Base-by-base conservation (phyloP, 1,140 invertebrate genomes). In the Lepidurus apus region DNA sequence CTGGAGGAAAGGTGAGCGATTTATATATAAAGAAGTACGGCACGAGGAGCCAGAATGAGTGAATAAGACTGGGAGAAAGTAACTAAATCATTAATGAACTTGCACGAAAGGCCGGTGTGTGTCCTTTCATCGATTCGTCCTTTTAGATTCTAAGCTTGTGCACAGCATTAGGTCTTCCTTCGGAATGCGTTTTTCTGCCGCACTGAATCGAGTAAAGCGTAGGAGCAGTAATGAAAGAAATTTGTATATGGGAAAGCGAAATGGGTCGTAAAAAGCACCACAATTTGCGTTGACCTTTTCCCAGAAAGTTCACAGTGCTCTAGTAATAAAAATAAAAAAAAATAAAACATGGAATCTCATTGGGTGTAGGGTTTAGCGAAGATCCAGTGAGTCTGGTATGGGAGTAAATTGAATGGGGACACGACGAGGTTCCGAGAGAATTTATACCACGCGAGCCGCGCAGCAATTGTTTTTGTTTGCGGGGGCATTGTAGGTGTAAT, bases 381-480 rank as follows among this genome's bases (percentile, higher is more conserved):
- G 34, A 34, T 34, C 34, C 34, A 34, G 34, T 34, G 34, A 34
- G 34, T 34, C 34, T 34, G 34, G 34, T 34, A 34, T 34, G 34
- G 34, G 2, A 34, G 34, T 34, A 34, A 34, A 34, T 34, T 34
- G 34, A 34, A 34, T 34, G 34, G 34, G 34, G 0, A 34, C 34
- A 34, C 34, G 34, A 34, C 34, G 34, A 34, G 34, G 34, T 34
- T 34, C 24, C 2, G 26, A 75, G 74, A 34, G 24, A 24, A 73
- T n/a, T n/a, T n/a, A n/a, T n/a, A 73, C 65, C 65, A 3, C 4
- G n/a, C 65, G n/a, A n/a, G 17, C 5, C 3, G 11, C 74, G 24
- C 74, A 75, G 26, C 74, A 34, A 11, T 11, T 75, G 74, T 75
- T 3, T 13, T 24, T 75, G 24, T 75, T 75, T 42, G 26, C 74